Percentiles rank a stretch among this genome's conserved stretches.
These are phyloP conservation scores for Formica exsecta DNA, from an alignment of 1,140 invertebrate genomes.

Conservation along the genomic window DNA sequence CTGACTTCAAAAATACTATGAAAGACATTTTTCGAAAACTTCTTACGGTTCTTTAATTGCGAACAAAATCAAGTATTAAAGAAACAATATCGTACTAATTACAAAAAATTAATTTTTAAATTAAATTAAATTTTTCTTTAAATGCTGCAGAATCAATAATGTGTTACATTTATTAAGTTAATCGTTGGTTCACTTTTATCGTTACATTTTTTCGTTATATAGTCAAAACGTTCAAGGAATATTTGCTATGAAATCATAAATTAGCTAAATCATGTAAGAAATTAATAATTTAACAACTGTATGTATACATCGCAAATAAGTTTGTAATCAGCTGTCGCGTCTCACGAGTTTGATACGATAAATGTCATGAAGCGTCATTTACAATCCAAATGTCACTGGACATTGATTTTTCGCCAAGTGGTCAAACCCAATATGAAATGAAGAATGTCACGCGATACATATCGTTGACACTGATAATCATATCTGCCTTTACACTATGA, in stretches of 20 bases:
- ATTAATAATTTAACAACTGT: not conserved
- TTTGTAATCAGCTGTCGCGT: slow-evolving; percentile 9
- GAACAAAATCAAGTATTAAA: not conserved
- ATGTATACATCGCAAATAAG: not conserved
- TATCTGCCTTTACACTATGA: not conserved
- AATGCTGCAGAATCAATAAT: not conserved
- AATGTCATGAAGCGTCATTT: not conserved
- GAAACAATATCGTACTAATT: not conserved
- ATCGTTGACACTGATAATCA: slow-evolving; percentile 2
- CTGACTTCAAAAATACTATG: not conserved
- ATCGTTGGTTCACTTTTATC: not conserved
- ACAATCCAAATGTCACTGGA: not conserved
- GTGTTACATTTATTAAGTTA: not conserved
- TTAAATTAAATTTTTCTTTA: too few species aligned
- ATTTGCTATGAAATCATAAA: not conserved
- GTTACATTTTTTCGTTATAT: not conserved
- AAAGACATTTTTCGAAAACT: not conserved
- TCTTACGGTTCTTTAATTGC: not conserved
- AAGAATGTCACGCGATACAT: not conserved
- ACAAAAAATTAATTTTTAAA: not conserved
- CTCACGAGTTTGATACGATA: not conserved
- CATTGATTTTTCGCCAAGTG: slow-evolving; percentile 32
- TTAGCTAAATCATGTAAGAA: not conserved
- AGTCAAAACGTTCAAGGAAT: not conserved
- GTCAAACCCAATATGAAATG: not conserved